Base-by-base conservation (phyloP, 2,888 invertebrate genomes). In the Diaprepes abbreviatus region DNA sequence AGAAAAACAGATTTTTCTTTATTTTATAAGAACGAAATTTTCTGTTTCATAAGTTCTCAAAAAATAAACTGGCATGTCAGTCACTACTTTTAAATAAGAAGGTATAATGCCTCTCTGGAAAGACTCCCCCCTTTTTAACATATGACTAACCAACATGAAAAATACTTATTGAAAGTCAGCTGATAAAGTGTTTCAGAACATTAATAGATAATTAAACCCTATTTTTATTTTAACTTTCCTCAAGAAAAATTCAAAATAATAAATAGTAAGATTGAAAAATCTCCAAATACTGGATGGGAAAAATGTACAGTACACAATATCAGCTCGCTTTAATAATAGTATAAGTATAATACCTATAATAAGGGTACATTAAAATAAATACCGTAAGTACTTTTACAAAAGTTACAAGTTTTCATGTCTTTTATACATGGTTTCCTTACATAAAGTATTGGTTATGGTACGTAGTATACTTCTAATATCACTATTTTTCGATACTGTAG, bases 401-500 rank as follows among this genome's bases (percentile, higher is more conserved):
- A 45, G 45, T 45, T 45, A 45, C 24, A 45, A 5, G 10, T 24
- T 12, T 14, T 43, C 19, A 43, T 43, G n/a, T 19, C n/a, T n/a
- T 7, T 40, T 17, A 19, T 16, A 43, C 19, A 43, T 43, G 43
- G 7, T 21, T 35, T 24, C 45, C 1, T 45, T 24, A 21, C 21
- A 2, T 50, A 28, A 1, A 28, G 14, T 9, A 12, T 0, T 24
- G 12, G 10, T 24, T 45, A 48, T 48, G 12, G 24, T 28, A 14
- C 28, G 24, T 28, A 14, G 1, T 28, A 50, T 28, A 50, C 48
- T 50, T 50, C 48, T 50, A 50, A 50, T 50, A 50, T 50, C 48
- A 50, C 48, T 50, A 14, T 19, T 12, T 50, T 50, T 9, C 14
- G 48, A 50, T 50, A 50, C 48, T 31, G 28, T 28, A 14, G 48